Base-by-base conservation (phyloP, 2,888 invertebrate species). In the Amphiduros pacificus region DNA sequence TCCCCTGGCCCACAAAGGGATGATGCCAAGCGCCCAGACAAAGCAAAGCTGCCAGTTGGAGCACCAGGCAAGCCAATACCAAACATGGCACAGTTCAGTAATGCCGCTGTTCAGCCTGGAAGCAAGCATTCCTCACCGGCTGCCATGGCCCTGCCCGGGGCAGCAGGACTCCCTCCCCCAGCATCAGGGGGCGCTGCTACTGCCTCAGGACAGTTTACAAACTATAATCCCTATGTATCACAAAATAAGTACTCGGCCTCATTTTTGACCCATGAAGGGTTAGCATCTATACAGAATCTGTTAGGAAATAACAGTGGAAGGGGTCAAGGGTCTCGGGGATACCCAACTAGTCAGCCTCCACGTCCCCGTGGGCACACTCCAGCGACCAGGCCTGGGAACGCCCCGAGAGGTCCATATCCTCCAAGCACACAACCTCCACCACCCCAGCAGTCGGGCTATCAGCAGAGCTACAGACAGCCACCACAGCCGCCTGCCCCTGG, bases 181-280 rank as follows among this genome's bases (percentile, higher is more conserved):
- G n/a, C n/a, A n/a, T n/a, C n/a, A n/a, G n/a, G n/a, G n/a, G n/a
- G n/a, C n/a, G n/a, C n/a, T n/a, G n/a, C n/a, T n/a, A n/a, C n/a
- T n/a, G n/a, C n/a, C n/a, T n/a, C n/a, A n/a, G n/a, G n/a, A n/a
- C 48, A 58, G 36, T 44, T 32, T 11, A 9, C 17, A 26, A 31
- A 65, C 52, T 55, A 60, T 24, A 68, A 79, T 65, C 79, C 80
- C 0, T 80, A 79, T 63, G 72, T 79, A 48, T 68, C 77, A 2
- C 67, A 74, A 5, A 71, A 70, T 31, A 79, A 78, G 76, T 79
- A 74, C 63, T 68, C 74, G 3, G 73, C 78, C 2, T 80, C 80
- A 4, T 80, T 80, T 65, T 72, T 80, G 77, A 75, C 76, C 1
- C 74, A 74, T 31, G 79, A 80, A 58, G 80, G 80, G 2, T 73